phyloP scores from a whole-genome alignment of 64 coral and sea anemone genomes.

The Porites lutea region DNA sequence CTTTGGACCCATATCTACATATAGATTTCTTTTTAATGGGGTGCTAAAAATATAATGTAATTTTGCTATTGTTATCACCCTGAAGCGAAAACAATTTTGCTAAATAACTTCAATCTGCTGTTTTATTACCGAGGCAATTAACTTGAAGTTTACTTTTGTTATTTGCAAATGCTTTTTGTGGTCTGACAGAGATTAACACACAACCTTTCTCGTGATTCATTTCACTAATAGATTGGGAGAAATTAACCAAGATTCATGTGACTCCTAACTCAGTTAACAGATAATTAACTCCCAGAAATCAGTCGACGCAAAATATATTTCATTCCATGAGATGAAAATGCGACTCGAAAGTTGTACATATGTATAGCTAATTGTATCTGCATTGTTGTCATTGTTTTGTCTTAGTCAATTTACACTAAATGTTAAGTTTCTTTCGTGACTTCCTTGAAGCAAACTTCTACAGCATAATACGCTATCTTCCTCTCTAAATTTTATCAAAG shows the following conservation, averaged over 20 bases:
- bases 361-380: background rate
- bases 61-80: background rate
- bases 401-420: background rate
- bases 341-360: background rate
- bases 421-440: background rate
- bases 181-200: background rate
- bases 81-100: background rate
- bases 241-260: background rate
- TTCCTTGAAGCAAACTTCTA: background rate
- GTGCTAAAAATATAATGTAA: no score
- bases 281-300: no score
- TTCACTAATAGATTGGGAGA: background rate
- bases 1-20: no score
- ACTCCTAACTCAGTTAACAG: no score
- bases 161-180: conserved; percentile 8
- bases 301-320: background rate
- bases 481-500: no score
- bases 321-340: background rate
- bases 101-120: conserved; percentile 7
- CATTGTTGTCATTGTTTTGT: background rate
- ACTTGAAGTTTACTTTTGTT: conserved; percentile 12
- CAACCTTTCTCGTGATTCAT: background rate
- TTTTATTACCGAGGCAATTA: conserved; percentile 37
- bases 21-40: no score
- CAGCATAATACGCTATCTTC: no score